Conservation (phyloP, 2,888 invertebrate species). For the Philhelius pedissequus region DNA sequence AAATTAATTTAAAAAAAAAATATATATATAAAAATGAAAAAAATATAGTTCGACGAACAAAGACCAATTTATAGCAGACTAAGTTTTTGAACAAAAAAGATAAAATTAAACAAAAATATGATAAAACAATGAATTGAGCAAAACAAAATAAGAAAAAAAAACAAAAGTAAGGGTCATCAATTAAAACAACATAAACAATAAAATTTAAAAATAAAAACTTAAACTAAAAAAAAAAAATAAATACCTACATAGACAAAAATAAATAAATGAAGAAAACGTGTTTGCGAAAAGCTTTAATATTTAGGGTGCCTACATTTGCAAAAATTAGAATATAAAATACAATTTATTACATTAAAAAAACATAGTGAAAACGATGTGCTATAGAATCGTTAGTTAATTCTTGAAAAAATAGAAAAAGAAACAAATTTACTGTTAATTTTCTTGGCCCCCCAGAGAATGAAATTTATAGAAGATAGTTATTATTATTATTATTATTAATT, state of each 20-base stretch:
- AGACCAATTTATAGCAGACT: conserved; percentile 69
- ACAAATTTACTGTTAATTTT: conserved; percentile 68
- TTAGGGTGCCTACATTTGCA: conserved; percentile 80
- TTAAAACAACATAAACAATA: conserved; percentile 58
- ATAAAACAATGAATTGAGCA: conserved; percentile 45
- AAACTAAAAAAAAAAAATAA: conserved; percentile 63
- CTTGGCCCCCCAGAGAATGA: conserved; percentile 64
- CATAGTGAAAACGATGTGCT: conserved; percentile 65
- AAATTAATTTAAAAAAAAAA: conserved; percentile 25
- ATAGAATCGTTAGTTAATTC: conserved; percentile 70
- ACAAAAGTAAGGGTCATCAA: conserved; percentile 54
- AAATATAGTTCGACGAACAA: conserved; percentile 67
- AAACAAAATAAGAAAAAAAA: conserved; percentile 23
- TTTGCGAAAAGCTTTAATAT: conserved; percentile 79
- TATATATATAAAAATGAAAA: conserved; percentile 16
- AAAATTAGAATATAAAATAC: conserved; percentile 75
- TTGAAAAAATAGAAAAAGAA: conserved; percentile 66
- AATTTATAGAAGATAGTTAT: conserved; percentile 66
- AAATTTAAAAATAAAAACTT: conserved; percentile 43
- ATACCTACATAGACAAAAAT: conserved; percentile 45
- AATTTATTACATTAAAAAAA: conserved; percentile 72
- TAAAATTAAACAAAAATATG: conserved; percentile 34
- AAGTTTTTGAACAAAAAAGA: conserved; percentile 63
- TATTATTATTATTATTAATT: conserved; percentile 57
- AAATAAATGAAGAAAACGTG: conserved; percentile 76